Conservation (phyloP, 2,888 invertebrate genomes). For the Chrysodeixis includens region DNA sequence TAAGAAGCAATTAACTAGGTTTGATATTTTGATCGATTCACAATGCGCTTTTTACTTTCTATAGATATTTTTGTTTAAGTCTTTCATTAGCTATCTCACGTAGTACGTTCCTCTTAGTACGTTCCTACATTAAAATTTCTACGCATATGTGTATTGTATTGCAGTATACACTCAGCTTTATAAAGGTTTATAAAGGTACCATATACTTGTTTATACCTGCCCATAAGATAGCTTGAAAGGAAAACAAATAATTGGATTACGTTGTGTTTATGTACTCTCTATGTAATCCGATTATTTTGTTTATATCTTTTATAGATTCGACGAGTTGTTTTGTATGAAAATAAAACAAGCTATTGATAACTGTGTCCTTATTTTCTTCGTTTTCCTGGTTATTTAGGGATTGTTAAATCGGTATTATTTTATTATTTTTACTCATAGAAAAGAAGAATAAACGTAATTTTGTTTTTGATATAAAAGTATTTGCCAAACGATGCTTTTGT, state of each 20-base stretch:
- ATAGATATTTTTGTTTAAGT: no score
- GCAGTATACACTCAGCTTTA: neutral
- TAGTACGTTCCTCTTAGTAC: no score
- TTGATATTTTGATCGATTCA: no score
- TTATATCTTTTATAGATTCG: neutral
- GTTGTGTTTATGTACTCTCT: constrained; percentile 3
- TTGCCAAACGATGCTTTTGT: no score
- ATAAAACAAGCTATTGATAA: neutral
- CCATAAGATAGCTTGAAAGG: constrained; percentile 6
- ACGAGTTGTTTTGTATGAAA: neutral
- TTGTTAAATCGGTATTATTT: neutral
- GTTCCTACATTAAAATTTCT: no score
- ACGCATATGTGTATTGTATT: no score
- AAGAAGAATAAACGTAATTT: no score
- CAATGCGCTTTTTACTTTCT: no score
- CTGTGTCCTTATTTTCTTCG: neutral
- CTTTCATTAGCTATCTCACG: no score
- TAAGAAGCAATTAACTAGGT: no score
- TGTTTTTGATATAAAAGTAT: no score
- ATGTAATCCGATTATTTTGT: constrained; percentile 18
- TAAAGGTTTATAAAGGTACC: constrained; percentile 6
- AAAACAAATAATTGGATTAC: constrained; percentile 6
- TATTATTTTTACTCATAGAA: no score
- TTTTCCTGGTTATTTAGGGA: neutral
- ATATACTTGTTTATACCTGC: neutral